phyloP scores from a whole-genome alignment of 2,113 vertebrate species.

The Mobula birostris region DNA sequence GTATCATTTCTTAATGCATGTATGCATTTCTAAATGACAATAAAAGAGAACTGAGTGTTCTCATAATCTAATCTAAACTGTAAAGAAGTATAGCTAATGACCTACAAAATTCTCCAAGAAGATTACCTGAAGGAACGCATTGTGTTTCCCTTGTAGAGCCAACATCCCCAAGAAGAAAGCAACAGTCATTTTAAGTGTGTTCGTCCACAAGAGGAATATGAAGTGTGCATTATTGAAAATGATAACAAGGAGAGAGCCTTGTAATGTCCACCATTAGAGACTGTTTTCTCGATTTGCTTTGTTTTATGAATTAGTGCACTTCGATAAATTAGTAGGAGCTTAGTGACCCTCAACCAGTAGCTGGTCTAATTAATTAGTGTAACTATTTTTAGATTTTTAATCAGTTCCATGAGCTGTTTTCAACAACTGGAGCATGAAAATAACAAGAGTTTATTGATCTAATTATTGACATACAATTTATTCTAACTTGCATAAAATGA shows the following conservation, averaged over 20 bases:
- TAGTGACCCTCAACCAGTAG: background rate
- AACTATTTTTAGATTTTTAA: background rate
- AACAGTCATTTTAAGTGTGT: no score
- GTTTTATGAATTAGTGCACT: background rate
- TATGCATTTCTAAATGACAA: no score
- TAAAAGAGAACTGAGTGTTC: no score
- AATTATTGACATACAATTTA: constrained; percentile 20
- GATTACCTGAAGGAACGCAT: background rate
- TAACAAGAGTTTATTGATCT: constrained; percentile 24
- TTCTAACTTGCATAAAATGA: background rate
- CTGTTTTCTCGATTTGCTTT: background rate
- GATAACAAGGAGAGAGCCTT: background rate
- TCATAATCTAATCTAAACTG: background rate
- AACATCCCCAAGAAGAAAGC: background rate
- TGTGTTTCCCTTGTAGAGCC: background rate
- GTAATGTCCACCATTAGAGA: background rate
- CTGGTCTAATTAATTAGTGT: constrained; percentile 5
- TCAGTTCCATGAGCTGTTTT: background rate
- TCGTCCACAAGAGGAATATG: background rate
- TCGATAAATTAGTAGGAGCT: background rate
- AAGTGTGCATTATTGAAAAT: background rate
- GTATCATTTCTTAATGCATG: no score
- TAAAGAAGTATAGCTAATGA: background rate
- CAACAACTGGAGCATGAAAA: background rate
- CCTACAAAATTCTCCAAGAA: background rate